Percentiles rank a stretch among this genome's conserved stretches.
phyloP scores from a whole-genome alignment of 1,140 invertebrate species.

The Formica selysi region DNA sequence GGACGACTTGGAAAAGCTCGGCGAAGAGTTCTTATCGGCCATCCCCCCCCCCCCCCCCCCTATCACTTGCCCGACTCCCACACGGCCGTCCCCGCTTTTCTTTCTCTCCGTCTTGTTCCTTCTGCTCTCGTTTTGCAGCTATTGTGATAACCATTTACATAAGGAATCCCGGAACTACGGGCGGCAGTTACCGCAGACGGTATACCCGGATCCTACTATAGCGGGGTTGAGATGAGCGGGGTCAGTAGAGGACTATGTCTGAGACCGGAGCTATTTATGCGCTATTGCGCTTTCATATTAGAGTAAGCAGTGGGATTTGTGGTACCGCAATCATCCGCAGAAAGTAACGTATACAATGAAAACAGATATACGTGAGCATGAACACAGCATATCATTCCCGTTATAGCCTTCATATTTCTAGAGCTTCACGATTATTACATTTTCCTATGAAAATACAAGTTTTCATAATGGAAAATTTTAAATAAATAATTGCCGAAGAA shows the following conservation, averaged over 20 bases:
- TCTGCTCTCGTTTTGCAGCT: constrained; percentile 73
- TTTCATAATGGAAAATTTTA: neutral
- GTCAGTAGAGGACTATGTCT: constrained; percentile 51
- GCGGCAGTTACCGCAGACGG: constrained; percentile 74
- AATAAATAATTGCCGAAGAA: neutral
- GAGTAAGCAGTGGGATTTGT: constrained; percentile 52
- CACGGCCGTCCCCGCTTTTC: neutral
- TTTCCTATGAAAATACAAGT: neutral
- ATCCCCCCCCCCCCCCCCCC: neutral
- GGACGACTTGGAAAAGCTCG: constrained; percentile 76
- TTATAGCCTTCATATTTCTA: neutral
- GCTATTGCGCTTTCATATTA: constrained; percentile 56
- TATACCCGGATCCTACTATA: constrained; percentile 35
- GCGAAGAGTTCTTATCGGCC: constrained; percentile 69
- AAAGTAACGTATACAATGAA: constrained; percentile 24
- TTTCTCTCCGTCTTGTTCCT: constrained; percentile 32
- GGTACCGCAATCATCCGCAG: constrained; percentile 45
- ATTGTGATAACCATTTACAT: constrained; percentile 82
- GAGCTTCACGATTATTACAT: neutral
- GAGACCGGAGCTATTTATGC: constrained; percentile 50
- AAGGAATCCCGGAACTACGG: constrained; percentile 75
- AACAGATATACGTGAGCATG: constrained; percentile 25
- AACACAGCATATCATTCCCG: neutral
- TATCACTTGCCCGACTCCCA: constrained; percentile 46
- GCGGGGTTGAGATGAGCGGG: constrained; percentile 33